A percentile compares a stretch with the other conserved stretches of the same genome.
Evolutionary conservation across 2,113 vertebrate genomes (phyloP).

Genomic region (Axis porcinus): DNA sequence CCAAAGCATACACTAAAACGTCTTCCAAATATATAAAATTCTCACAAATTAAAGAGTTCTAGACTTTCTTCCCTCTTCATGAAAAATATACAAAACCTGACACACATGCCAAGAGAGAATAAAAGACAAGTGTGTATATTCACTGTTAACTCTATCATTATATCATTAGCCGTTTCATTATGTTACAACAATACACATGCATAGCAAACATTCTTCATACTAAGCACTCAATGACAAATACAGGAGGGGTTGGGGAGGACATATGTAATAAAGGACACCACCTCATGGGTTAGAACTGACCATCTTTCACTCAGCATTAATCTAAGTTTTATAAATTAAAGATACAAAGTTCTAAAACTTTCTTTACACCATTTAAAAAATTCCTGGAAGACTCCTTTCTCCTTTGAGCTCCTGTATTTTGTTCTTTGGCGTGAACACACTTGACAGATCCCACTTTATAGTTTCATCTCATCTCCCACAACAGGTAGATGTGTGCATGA

Average conservation of each 20-base stretch:
- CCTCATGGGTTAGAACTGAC: background rate
- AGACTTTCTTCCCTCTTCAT: background rate
- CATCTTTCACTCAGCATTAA: background rate
- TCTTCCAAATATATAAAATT: background rate
- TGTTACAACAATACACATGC: background rate
- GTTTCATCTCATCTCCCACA: background rate
- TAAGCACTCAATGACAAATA: background rate
- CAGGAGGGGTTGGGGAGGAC: background rate
- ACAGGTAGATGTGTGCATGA: background rate
- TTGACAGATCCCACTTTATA: background rate
- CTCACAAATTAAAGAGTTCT: background rate
- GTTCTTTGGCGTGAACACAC: background rate
- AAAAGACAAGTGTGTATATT: background rate
- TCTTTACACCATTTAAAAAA: background rate
- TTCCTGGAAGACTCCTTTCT: background rate
- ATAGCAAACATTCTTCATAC: background rate
- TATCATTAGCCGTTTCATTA: background rate
- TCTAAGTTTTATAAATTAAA: background rate
- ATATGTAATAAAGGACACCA: background rate
- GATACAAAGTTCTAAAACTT: background rate
- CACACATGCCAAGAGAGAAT: background rate
- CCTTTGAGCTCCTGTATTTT: background rate
- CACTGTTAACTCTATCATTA: background rate
- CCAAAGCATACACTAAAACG: background rate
- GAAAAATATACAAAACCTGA: background rate